Base-by-base conservation (phyloP, 92 coral and sea anemone species). In the Galaxea fascicularis region DNA sequence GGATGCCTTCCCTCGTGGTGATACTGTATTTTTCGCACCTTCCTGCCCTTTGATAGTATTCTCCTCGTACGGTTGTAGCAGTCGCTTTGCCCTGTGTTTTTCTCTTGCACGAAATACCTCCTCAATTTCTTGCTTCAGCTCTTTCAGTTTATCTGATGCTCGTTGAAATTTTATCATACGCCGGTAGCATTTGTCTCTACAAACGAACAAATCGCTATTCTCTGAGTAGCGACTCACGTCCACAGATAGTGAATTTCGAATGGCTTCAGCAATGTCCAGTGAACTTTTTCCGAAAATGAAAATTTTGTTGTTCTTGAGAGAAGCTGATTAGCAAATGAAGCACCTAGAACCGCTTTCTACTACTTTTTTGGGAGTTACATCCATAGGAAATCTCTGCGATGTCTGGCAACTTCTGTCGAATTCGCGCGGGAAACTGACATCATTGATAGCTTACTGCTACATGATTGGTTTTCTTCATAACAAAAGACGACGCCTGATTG, bases 181-280 rank as follows among this genome's bases (percentile, higher is more conserved):
- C 20, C 73, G 41, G 69, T 87, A 80, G 74, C 86, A 79, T 49
- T 60, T 73, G 54, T 79, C 58, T 46, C 68, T 80, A 65, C 87
- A 87, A 47, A 87, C 69, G 56, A 87, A 86, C 78, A 86, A 79
- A 49, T 86, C 62, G 76, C 65, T 73, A 21, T 71, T 74, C n/a
- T 78, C 76, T 17, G 90, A 86, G 79, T 58, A 79, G 45, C 73
- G 65, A 57, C 76, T 71, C 68, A 46, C 65, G 60, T 86, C 81
- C 46, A 59, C 78, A 35, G 30, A 47, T 30, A 82, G 18, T 62
- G 82, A 67, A 35, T 63, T 65, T 54, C 59, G 44, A 27, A 87
- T 80, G 44, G 52, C 47, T 26, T 30, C 31, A 14, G 49, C 52
- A 35, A 73, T 16, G 24, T 73, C 81, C 26, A 60, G 28, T 71